A percentile compares a stretch with the other conserved stretches of the same genome.
These are phyloP conservation scores for Dicrurus megarhynchus DNA, from an alignment of 2,113 vertebrate species.

Conservation along the genomic window DNA sequence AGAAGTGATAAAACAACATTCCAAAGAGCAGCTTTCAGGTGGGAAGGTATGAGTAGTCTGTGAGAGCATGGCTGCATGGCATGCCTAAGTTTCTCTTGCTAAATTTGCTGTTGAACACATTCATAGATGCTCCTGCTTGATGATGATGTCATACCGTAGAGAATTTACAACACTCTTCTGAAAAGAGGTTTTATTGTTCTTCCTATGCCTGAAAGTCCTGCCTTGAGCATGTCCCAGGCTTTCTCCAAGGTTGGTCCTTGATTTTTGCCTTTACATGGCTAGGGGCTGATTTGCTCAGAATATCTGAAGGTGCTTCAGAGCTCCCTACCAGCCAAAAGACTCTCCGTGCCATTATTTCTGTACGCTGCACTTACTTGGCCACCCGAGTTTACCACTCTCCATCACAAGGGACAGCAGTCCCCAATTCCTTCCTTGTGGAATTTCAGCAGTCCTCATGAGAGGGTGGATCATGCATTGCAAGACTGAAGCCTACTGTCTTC, in stretches of 20 bases:
- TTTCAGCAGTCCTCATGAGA: neutral
- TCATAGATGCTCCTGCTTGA: neutral
- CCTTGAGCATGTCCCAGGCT: neutral
- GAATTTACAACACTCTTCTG: neutral
- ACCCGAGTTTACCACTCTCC: neutral
- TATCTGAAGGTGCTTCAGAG: neutral
- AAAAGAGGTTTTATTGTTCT: neutral
- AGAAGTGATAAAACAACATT: constrained; percentile 20
- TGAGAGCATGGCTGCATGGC: neutral
- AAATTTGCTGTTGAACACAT: neutral
- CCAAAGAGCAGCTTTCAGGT: constrained; percentile 31
- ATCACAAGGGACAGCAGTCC: neutral
- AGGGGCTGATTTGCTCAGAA: neutral
- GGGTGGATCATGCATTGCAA: neutral
- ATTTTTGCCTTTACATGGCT: neutral
- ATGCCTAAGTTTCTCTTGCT: neutral
- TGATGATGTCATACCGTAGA: neutral
- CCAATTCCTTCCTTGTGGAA: neutral
- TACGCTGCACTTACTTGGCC: neutral
- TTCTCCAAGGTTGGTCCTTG: neutral
- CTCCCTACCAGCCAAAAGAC: neutral
- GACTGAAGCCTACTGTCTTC: neutral
- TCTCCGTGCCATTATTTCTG: neutral
- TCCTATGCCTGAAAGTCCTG: neutral
- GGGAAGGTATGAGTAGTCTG: constrained; percentile 1